phyloP scores from a whole-genome alignment of 2,113 vertebrate genomes.

The Amblyopsis rosae region DNA sequence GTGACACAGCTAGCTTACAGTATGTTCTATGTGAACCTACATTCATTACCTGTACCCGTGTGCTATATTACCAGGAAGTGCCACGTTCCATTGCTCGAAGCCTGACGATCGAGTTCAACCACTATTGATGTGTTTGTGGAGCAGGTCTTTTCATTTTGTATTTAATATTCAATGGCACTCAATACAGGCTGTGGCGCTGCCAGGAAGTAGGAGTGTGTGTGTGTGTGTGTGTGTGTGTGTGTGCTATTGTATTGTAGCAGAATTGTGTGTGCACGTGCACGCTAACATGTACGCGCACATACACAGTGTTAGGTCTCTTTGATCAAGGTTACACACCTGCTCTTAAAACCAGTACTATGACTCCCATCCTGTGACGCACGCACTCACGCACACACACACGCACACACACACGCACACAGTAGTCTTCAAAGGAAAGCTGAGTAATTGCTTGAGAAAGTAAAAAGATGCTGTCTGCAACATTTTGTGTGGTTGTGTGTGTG shows the following conservation, averaged over 20 bases:
- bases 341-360: constrained; percentile 24
- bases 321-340: constrained; percentile 48
- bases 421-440: constrained; percentile 35
- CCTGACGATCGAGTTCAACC: too few relatives aligned
- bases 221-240: neutral
- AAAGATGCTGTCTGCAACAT: constrained; percentile 13
- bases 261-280: neutral
- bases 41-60: too few relatives aligned
- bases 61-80: too few relatives aligned
- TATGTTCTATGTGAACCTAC: too few relatives aligned
- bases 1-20: too few relatives aligned
- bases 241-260: neutral
- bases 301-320: neutral
- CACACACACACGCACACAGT: neutral
- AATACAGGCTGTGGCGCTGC: neutral
- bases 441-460: constrained; percentile 28
- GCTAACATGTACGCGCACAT: constrained; percentile 10
- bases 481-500: constrained; percentile 12
- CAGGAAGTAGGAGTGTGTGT: neutral
- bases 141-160: neutral
- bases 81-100: too few relatives aligned
- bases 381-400: constrained; percentile 10
- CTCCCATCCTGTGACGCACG: constrained; percentile 9
- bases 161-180: neutral
- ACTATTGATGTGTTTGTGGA: too few relatives aligned